Evolutionary conservation across 2,797 vertebrate genomes (phyloP), one percentile per base, ranked within the genome.

Genomic region (Tauraco hartlaubi): DNA sequence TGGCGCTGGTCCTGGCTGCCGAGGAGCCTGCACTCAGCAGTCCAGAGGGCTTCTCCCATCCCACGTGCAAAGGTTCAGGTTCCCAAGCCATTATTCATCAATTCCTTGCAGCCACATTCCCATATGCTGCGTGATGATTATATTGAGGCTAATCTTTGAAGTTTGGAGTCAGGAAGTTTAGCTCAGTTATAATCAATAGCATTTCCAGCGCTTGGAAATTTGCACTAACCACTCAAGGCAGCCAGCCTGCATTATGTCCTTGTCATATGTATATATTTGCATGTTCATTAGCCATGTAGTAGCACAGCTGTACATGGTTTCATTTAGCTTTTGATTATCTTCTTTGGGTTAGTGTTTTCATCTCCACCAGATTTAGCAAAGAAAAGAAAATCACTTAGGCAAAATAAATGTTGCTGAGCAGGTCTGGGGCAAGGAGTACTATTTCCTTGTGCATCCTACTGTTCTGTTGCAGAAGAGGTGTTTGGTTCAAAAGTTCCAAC

Each of bases 201-300:
- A 33, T 89, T 95, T 95, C 92, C 94, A 97, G 94, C 94, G 93
- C 95, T 74, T 94, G 85, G 85, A 96, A 95, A 88, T 87, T 79
- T 92, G 85, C 79, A n/a, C 75, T 58, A 91, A 95, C 77, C 92
- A 87, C 92, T 94, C 95, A 94, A 94, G 83, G 93, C 83, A 95
- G 91, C 59, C 94, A 93, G 93, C 37, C 88, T 14, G 44, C 93
- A 95, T 96, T 94, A 95, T 92, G 80, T 94, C 91, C 95, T 81
- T 95, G 88, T 95, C 96, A 94, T 80, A 89, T 80, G 94, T 96
- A 95, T 96, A 96, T 91, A 96, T 97, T 96, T 97, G 96, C 95
- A 96, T 96, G 94, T 94, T 97, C 93, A 96, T 95, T 95, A 96
- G 84, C 80, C 73, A 85, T 80, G 85, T 73, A 91, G 87, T 90